These are phyloP conservation scores for Pachyramphus minor DNA, from an alignment of 2,113 vertebrate species.

Conservation along the genomic window DNA sequence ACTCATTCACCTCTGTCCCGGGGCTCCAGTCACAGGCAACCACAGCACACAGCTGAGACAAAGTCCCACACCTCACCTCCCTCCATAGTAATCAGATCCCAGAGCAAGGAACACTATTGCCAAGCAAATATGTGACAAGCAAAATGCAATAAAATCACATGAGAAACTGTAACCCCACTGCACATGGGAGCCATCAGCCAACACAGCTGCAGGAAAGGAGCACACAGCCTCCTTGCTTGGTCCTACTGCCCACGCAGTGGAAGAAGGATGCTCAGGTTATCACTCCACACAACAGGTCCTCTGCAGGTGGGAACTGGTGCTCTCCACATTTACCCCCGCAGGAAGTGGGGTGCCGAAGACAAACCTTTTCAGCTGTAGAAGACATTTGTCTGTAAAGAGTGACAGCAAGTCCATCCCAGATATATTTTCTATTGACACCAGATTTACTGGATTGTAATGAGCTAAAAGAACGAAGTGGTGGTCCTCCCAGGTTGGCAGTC, in stretches of 20 bases:
- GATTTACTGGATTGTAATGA: slow-evolving; percentile 38
- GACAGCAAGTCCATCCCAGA: neutral
- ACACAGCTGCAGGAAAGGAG: neutral
- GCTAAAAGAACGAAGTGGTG: slow-evolving; percentile 20
- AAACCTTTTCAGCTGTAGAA: neutral
- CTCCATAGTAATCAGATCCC: neutral
- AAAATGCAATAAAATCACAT: neutral
- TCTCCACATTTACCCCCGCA: neutral
- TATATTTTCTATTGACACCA: slow-evolving; percentile 26
- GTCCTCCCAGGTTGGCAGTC: neutral
- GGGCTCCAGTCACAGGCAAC: neutral
- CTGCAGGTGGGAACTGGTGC: neutral
- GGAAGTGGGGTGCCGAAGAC: neutral
- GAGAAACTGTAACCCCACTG: neutral
- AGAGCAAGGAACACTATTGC: neutral
- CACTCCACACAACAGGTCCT: neutral
- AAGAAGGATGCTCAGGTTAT: neutral
- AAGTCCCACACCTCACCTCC: neutral
- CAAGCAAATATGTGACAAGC: neutral
- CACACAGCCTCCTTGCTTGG: neutral
- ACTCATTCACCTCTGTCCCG: neutral
- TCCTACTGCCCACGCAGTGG: fast-evolving
- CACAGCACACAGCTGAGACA: neutral
- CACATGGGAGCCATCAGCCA: neutral
- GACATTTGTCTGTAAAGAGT: neutral